Conservation (phyloP, 2,888 invertebrate genomes). For the Malthinus seriepunctatus region DNA sequence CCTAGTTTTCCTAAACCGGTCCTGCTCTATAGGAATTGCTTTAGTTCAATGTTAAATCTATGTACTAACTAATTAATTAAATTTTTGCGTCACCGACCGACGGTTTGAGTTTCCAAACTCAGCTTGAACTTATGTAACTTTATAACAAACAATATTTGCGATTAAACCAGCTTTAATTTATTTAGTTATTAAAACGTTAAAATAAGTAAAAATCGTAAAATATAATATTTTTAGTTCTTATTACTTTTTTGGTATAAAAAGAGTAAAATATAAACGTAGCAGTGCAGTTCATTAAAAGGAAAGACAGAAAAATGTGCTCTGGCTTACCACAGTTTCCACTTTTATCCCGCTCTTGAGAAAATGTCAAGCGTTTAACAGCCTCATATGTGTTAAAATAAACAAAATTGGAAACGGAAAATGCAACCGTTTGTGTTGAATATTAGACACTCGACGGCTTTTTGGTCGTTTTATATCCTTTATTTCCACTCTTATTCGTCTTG, state of each 20-base stretch:
- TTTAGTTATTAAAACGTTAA: too few species aligned
- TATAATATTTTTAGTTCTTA: not conserved
- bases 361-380: conserved; percentile 16
- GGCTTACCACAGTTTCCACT: conserved; percentile 10
- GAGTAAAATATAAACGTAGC: not conserved
- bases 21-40: too few species aligned
- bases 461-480: conserved; percentile 10
- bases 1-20: too few species aligned
- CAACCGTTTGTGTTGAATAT: conserved; percentile 9
- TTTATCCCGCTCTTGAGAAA: conserved; percentile 15
- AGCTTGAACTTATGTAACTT: too few species aligned
- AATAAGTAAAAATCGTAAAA: not conserved
- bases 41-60: too few species aligned
- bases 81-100: too few species aligned
- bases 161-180: too few species aligned
- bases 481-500: not conserved
- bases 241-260: not conserved
- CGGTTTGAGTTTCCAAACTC: too few species aligned
- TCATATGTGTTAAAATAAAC: conserved; percentile 14
- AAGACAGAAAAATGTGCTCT: conserved; percentile 4
- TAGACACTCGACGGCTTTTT: conserved; percentile 7
- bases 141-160: too few species aligned
- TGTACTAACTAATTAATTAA: too few species aligned
- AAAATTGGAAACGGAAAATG: conserved; percentile 15
- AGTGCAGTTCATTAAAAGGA: not conserved